Conservation (phyloP, 2,113 vertebrate genomes). For the Arvicanthis niloticus region DNA sequence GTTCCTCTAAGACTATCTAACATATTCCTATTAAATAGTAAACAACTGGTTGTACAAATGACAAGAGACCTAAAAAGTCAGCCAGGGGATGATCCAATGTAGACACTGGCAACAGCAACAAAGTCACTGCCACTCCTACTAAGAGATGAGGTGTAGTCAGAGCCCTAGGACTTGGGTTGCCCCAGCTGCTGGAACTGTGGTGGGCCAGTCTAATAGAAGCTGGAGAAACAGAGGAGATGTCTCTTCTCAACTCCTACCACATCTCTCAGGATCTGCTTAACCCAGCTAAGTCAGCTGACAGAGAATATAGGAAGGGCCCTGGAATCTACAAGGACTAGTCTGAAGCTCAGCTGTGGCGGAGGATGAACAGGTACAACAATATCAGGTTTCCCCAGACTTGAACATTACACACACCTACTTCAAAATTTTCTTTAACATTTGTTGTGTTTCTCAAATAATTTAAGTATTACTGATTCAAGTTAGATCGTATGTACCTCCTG, state of each 20-base stretch:
- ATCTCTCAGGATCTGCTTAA: constrained; percentile 11
- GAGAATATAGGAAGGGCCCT: not conserved
- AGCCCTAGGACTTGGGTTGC: not conserved
- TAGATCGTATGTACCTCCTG: not conserved
- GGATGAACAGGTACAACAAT: not conserved
- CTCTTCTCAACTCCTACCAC: not conserved
- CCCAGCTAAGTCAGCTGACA: not conserved
- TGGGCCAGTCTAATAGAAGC: not conserved
- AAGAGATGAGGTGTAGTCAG: not conserved
- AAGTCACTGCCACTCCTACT: not conserved
- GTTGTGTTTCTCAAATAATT: constrained; percentile 41
- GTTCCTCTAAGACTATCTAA: not conserved
- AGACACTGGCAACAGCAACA: not conserved
- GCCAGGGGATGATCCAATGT: not conserved
- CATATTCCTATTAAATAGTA: constrained; percentile 6
- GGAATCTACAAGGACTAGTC: not conserved
- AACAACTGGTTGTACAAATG: not conserved
- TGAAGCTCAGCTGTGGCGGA: not conserved
- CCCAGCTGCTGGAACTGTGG: not conserved
- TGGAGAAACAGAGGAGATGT: not conserved
- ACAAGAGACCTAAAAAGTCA: not conserved
- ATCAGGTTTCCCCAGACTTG: not conserved
- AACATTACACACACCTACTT: not conserved
- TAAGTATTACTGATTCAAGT: not conserved
- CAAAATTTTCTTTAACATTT: not conserved